Evolutionary conservation across 1,140 invertebrate genomes (phyloP).

Genomic region (Magallana gigas): DNA sequence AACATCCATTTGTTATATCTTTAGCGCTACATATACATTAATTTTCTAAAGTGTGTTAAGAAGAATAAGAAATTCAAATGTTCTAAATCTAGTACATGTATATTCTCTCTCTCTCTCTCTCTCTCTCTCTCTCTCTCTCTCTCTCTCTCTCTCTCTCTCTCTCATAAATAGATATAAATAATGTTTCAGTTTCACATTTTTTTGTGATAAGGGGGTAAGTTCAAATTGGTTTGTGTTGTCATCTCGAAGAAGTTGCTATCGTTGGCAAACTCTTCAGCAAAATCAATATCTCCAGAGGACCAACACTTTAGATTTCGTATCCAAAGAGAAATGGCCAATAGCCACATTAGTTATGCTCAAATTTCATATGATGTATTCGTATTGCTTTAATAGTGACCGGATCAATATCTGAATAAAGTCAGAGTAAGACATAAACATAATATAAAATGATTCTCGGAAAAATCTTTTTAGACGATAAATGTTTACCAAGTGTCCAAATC

Average conservation of each 20-base stretch:
- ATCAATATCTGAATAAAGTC: not conserved
- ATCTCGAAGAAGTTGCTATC: not conserved
- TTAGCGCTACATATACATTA: too few relatives aligned
- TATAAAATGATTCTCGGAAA: not conserved
- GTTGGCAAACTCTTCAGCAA: not conserved
- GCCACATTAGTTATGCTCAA: constrained; percentile 23
- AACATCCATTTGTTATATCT: too few relatives aligned
- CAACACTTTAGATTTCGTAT: constrained; percentile 4
- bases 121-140: constrained; percentile 16
- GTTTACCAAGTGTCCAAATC: constrained; percentile 15
- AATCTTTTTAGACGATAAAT: not conserved
- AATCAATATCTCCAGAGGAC: constrained; percentile 7
- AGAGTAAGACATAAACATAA: constrained; percentile 12
- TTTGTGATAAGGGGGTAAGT: constrained; percentile 2
- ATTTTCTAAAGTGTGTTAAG: too few relatives aligned
- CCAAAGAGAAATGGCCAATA: constrained; percentile 2
- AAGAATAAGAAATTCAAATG: too few relatives aligned
- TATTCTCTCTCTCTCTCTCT: not conserved
- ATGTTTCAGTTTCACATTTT: not conserved
- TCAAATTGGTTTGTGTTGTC: constrained; percentile 34
- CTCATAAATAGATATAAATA: not conserved
- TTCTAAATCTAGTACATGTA: too few relatives aligned
- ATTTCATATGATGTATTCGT: constrained; percentile 35
- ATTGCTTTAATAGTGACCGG: not conserved
- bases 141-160: not conserved